Evolutionary conservation across 2,888 invertebrate species (phyloP).

Genomic region (Pollenia griseotomentosa): DNA sequence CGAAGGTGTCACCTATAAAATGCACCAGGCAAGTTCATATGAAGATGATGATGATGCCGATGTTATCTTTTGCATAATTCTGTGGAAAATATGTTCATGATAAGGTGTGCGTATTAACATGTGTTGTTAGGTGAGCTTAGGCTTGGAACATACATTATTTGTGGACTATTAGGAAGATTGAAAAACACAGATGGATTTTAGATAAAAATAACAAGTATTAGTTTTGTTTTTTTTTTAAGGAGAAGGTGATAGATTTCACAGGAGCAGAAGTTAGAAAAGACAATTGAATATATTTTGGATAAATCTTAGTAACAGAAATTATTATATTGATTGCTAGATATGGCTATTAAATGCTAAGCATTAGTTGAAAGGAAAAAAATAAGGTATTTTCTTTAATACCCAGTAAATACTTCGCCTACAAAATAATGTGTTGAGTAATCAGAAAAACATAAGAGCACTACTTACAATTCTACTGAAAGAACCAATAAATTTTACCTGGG

Average conservation of each 20-base stretch:
- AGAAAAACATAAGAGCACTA: no score
- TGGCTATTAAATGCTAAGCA: no score
- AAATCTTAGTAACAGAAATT: no score
- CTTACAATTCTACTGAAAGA: no score
- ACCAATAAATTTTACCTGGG: no score
- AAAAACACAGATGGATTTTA: conserved; percentile 37
- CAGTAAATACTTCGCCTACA: no score
- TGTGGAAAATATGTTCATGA: conserved; percentile 61
- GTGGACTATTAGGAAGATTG: conserved; percentile 55
- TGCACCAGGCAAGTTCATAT: conserved; percentile 5
- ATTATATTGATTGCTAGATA: no score
- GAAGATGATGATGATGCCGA: conserved; percentile 23
- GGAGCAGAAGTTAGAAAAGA: background rate
- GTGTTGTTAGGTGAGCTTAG: conserved; percentile 61
- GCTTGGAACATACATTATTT: conserved; percentile 23
- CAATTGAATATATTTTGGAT: background rate
- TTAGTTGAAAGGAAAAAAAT: no score
- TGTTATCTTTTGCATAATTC: conserved; percentile 69
- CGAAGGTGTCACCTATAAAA: conserved; percentile 66
- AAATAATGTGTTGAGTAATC: no score
- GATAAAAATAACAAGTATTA: conserved; percentile 36
- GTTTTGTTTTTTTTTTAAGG: background rate
- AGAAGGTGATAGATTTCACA: conserved; percentile 28
- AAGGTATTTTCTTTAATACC: no score
- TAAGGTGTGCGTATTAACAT: conserved; percentile 73